These are phyloP conservation scores for Neopelma chrysocephalum DNA, from an alignment of 2,797 vertebrate species.

Conservation along the genomic window DNA sequence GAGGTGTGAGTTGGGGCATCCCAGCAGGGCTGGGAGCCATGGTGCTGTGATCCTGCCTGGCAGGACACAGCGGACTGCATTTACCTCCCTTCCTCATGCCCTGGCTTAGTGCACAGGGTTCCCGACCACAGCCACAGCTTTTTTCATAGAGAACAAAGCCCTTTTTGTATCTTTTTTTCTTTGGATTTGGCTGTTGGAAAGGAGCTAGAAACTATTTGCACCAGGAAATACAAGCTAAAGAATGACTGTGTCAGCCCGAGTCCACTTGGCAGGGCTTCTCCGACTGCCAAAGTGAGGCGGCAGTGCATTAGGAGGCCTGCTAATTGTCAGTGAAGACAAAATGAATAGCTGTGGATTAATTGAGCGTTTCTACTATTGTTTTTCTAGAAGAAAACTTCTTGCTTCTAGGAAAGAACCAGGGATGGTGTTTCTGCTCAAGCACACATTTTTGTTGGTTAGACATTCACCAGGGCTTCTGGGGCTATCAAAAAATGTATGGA, in stretches of 20 bases:
- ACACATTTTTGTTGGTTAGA: not conserved
- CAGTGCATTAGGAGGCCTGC: not conserved
- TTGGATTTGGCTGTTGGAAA: conserved; percentile 38
- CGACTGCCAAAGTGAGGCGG: not conserved
- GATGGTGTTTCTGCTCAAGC: not conserved
- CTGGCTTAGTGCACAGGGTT: not conserved
- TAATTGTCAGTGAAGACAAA: conserved; percentile 54
- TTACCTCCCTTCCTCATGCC: not conserved
- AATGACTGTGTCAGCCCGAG: conserved; percentile 4
- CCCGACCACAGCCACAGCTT: not conserved
- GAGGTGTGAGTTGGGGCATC: fast-evolving
- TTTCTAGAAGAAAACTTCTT: conserved; percentile 24
- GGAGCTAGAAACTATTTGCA: conserved; percentile 50
- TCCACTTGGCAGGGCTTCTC: conserved; percentile 11
- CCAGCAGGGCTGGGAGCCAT: not conserved
- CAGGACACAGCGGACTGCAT: fast-evolving
- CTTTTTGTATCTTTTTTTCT: conserved; percentile 1
- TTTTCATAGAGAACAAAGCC: conserved; percentile 41
- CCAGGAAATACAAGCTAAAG: conserved; percentile 48
- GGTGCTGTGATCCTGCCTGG: not conserved
- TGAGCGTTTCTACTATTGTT: conserved; percentile 36
- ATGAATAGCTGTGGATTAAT: conserved; percentile 47
- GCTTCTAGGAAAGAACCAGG: conserved; percentile 44
- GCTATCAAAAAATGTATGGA: not conserved
- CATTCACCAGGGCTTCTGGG: not conserved